These are phyloP conservation scores for Chelon auratus DNA, from an alignment of 2,797 vertebrate species.

Conservation along the genomic window DNA sequence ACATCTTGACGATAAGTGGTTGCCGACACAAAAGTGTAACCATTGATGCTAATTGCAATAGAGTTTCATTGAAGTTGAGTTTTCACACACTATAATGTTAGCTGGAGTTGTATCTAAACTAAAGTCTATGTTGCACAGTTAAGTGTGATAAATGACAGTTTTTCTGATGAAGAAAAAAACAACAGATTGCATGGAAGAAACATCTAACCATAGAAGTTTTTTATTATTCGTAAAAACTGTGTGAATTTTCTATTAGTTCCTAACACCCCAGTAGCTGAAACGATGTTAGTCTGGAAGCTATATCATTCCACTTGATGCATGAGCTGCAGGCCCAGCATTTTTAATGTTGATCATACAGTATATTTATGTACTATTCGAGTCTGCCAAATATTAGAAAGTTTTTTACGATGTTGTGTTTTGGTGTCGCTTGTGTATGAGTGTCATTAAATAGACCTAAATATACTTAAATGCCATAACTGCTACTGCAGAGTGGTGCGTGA, in stretches of 20 bases:
- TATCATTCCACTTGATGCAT: no score
- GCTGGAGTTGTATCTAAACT: neutral
- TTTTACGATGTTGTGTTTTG: no score
- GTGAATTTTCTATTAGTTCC: no score
- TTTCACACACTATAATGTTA: neutral
- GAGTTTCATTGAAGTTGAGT: neutral
- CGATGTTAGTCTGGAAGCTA: no score
- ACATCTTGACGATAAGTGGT: neutral
- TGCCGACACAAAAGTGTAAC: neutral
- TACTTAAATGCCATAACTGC: no score
- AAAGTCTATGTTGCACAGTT: neutral
- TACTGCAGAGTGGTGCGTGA: constrained; percentile 12
- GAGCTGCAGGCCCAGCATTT: no score
- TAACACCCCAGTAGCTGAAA: no score
- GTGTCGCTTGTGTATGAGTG: no score
- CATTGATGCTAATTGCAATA: neutral
- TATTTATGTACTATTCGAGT: no score
- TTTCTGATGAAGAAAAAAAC: constrained; percentile 8
- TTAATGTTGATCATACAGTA: no score
- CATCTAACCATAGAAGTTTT: neutral
- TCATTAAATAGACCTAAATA: no score
- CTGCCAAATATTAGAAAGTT: no score
- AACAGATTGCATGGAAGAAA: neutral
- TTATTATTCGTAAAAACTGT: neutral
- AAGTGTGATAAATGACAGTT: constrained; percentile 1